Evolutionary conservation across 2,113 vertebrate genomes (phyloP).

Genomic region (Xenus cinereus): DNA sequence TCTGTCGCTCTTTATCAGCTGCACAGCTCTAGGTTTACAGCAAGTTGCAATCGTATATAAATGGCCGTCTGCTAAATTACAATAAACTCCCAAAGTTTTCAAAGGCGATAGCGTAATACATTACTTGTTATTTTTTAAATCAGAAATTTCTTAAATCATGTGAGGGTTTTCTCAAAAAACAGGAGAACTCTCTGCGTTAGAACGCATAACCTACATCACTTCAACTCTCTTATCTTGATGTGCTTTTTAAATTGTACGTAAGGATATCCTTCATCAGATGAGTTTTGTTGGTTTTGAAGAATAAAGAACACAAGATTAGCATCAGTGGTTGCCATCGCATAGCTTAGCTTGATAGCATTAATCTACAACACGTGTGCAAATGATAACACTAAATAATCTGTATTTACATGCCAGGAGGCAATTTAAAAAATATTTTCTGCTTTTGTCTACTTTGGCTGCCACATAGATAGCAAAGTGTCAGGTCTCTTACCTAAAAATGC

Average conservation of each 20-base stretch:
- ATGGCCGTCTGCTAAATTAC: background rate
- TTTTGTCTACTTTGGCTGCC: background rate
- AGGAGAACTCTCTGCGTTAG: background rate
- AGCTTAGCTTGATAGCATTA: background rate
- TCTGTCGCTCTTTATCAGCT: background rate
- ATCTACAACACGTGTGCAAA: background rate
- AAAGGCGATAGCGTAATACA: background rate
- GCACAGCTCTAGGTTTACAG: background rate
- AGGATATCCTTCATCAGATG: background rate
- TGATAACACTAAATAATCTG: background rate
- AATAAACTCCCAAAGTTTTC: background rate
- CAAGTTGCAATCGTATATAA: background rate
- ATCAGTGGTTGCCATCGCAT: background rate
- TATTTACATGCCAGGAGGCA: background rate
- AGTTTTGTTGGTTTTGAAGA: background rate
- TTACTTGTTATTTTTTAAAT: background rate
- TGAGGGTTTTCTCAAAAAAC: background rate
- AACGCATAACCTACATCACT: background rate
- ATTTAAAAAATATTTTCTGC: background rate
- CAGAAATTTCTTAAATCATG: background rate
- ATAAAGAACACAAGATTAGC: background rate
- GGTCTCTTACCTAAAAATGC: background rate
- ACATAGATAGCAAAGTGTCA: background rate
- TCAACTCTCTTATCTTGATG: background rate
- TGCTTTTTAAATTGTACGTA: background rate